Evolutionary conservation across 2,113 vertebrate species (phyloP).

Genomic region (Labeo catla): DNA sequence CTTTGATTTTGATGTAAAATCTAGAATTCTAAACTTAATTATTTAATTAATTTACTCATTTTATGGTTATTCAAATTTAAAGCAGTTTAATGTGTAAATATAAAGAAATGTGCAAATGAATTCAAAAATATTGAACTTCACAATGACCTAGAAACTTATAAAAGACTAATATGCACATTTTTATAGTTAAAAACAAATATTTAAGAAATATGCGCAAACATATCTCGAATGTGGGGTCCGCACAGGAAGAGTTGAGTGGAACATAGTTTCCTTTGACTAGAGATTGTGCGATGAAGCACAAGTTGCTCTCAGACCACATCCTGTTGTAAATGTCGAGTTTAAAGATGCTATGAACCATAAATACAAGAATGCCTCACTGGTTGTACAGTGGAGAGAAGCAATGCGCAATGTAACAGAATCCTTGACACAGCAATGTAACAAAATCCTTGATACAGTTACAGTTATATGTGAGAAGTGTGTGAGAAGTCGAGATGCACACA

Average conservation of each 20-base stretch:
- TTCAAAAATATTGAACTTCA: not conserved
- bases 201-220: not conserved
- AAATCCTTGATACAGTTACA: no score
- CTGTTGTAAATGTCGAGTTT: constrained; percentile 43
- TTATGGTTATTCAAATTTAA: not conserved
- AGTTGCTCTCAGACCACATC: constrained; percentile 49
- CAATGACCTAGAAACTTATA: not conserved
- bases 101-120: not conserved
- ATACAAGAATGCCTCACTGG: not conserved
- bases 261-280: not conserved
- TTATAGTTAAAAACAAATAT: not conserved
- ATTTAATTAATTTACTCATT: not conserved
- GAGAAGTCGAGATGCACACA: no score
- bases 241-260: constrained; percentile 43
- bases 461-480: no score
- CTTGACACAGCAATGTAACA: no score
- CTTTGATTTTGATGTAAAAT: not conserved
- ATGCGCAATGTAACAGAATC: no score
- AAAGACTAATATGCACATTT: not conserved
- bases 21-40: not conserved
- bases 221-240: not conserved
- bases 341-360: constrained; percentile 20
- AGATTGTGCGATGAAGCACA: constrained; percentile 25
- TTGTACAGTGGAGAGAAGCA: not conserved
- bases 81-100: not conserved